Evolutionary conservation across 2,888 invertebrate genomes (phyloP).

Genomic region (Plagiodera versicolora): DNA sequence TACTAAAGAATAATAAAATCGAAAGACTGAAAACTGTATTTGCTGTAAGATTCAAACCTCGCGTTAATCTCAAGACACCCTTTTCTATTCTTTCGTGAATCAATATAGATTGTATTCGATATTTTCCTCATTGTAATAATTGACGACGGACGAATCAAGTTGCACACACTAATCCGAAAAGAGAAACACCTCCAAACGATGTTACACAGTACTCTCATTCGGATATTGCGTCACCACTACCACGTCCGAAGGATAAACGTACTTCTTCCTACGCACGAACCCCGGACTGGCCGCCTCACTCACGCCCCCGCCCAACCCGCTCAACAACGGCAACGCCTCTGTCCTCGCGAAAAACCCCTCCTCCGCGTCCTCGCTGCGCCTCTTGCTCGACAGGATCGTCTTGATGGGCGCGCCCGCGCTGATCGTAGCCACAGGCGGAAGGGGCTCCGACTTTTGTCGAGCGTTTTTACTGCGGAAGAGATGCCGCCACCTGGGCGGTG

Average conservation of each 20-base stretch:
- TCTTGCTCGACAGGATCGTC: conserved; percentile 38
- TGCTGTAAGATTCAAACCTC: too few relatives aligned
- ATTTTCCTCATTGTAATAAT: not conserved
- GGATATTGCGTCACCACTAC: conserved; percentile 48
- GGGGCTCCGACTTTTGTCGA: conserved; percentile 24
- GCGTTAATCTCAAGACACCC: too few relatives aligned
- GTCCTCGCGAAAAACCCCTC: conserved; percentile 48
- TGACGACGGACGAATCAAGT: not conserved
- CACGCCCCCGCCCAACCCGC: conserved; percentile 54
- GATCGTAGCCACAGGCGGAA: conserved; percentile 22
- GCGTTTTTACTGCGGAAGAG: conserved; percentile 38
- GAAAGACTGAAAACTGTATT: too few relatives aligned
- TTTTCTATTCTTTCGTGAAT: too few relatives aligned
- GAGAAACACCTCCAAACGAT: not conserved
- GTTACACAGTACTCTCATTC: conserved; percentile 60
- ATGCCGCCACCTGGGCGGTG: conserved; percentile 39
- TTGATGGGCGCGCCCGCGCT: conserved; percentile 34
- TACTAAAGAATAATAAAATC: too few relatives aligned
- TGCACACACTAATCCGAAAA: not conserved
- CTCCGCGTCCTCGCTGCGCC: conserved; percentile 28
- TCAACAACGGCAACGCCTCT: conserved; percentile 63
- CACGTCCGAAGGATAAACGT: conserved; percentile 62
- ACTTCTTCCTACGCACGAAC: conserved; percentile 64
- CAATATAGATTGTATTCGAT: not conserved
- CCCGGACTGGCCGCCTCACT: conserved; percentile 56